These are phyloP conservation scores for Eupithecia pulchellata DNA, from an alignment of 2,888 invertebrate genomes.

Conservation along the genomic window DNA sequence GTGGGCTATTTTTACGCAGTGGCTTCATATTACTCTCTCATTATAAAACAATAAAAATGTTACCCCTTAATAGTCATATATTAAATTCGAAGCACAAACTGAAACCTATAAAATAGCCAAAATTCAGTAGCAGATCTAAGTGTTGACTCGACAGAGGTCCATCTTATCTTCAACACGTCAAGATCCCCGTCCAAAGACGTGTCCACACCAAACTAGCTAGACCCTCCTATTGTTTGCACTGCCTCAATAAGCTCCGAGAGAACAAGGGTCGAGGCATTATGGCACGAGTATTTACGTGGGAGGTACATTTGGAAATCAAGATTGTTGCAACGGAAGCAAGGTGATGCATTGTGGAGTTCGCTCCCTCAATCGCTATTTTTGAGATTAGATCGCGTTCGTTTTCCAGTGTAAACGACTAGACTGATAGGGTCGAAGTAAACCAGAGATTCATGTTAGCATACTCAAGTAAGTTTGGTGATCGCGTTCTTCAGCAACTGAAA, in stretches of 20 bases:
- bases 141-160: conserved; percentile 71
- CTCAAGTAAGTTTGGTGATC: conserved; percentile 64
- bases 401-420: conserved; percentile 67
- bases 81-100: background rate
- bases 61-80: background rate
- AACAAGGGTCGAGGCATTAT: conserved; percentile 58
- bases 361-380: conserved; percentile 72
- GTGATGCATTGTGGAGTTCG: conserved; percentile 79
- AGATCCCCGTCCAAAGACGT: conserved; percentile 59
- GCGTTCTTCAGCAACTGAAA: conserved; percentile 35
- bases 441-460: background rate
- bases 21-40: background rate
- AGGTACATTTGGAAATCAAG: conserved; percentile 81
- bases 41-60: background rate
- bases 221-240: conserved; percentile 49
- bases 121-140: conserved; percentile 71
- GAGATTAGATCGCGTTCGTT: conserved; percentile 77
- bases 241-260: conserved; percentile 35
- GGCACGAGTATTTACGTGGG: conserved; percentile 74
- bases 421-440: background rate
- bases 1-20: background rate
- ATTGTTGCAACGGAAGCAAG: conserved; percentile 81
- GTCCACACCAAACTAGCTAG: conserved; percentile 54
- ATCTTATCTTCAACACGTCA: conserved; percentile 71
- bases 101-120: conserved; percentile 20